A percentile compares a stretch with the other conserved stretches of the same genome.
Conservation (phyloP, 2,797 vertebrate species). For the Pagetopsis macropterus region DNA sequence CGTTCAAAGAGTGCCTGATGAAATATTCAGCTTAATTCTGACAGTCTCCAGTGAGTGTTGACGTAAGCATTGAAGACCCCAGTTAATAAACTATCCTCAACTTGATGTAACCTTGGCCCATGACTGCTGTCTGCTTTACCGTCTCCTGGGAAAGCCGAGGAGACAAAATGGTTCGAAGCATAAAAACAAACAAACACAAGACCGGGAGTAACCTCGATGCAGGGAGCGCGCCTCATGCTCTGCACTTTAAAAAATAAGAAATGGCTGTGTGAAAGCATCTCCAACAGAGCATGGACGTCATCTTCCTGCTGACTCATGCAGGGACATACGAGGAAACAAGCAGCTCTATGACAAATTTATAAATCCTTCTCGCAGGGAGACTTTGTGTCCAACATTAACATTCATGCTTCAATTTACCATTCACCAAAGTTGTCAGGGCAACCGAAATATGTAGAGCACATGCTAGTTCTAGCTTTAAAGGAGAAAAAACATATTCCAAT, state of each 20-base stretch:
- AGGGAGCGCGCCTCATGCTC: constrained; percentile 30
- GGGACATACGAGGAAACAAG: constrained; percentile 54
- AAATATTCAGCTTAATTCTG: constrained; percentile 48
- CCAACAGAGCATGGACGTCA: constrained; percentile 39
- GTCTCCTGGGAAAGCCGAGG: constrained; percentile 55
- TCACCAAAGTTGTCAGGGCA: constrained; percentile 15
- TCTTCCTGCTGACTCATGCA: constrained; percentile 31
- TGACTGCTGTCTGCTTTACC: constrained; percentile 45
- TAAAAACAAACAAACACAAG: constrained; percentile 17
- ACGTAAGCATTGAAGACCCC: constrained; percentile 28
- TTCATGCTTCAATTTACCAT: constrained; percentile 37
- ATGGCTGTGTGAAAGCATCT: constrained; percentile 47
- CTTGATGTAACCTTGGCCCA: constrained; percentile 37
- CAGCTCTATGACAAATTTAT: constrained; percentile 50
- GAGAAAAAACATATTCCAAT: neutral
- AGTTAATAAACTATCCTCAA: constrained; percentile 42
- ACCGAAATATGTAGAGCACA: constrained; percentile 5
- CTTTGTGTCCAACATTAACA: constrained; percentile 53
- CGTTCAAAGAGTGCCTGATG: constrained; percentile 35
- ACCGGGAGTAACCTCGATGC: constrained; percentile 47
- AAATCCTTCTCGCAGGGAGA: constrained; percentile 41
- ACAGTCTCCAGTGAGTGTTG: constrained; percentile 27
- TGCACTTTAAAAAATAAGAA: constrained; percentile 64
- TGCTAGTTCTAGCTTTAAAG: neutral
- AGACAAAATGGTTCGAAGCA: constrained; percentile 56